A percentile compares a stretch with the other conserved stretches of the same genome.
Evolutionary conservation across 1,140 invertebrate species (phyloP).

Genomic region (Halyomorpha halys): DNA sequence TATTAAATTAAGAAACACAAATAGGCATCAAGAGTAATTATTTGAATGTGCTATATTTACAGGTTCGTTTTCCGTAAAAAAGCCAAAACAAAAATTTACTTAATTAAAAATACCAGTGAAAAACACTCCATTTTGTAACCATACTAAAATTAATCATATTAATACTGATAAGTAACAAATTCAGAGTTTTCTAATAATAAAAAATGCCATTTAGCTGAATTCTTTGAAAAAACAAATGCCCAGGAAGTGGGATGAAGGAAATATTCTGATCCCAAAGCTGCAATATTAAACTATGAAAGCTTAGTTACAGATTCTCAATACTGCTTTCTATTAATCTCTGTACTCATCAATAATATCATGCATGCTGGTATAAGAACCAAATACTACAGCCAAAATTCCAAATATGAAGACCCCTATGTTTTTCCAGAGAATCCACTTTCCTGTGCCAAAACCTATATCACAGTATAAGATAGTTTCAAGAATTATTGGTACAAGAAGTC

Average conservation of each 20-base stretch:
- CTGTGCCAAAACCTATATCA: conserved; percentile 48
- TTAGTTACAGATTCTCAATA: background rate
- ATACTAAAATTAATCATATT: no score
- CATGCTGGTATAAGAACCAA: conserved; percentile 66
- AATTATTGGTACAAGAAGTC: conserved; percentile 82
- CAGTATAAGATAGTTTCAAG: conserved; percentile 74
- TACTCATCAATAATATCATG: conserved; percentile 46
- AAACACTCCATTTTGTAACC: no score
- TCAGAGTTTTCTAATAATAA: background rate
- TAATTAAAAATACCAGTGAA: no score
- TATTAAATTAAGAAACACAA: no score
- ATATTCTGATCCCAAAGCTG: no score
- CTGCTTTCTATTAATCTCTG: background rate
- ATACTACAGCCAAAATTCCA: conserved; percentile 62
- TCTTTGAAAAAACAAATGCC: background rate
- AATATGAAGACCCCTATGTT: conserved; percentile 61
- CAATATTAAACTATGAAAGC: background rate
- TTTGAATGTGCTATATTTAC: no score
- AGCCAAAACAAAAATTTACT: no score
- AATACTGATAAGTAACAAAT: no score
- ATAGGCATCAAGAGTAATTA: no score
- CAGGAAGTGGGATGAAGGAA: no score
- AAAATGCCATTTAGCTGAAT: no score
- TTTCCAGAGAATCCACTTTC: conserved; percentile 63
- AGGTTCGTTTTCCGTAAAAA: no score